Evolutionary conservation across 2,888 invertebrate species (phyloP), one percentile per base, ranked within the genome.

Genomic region (Apotomis capreana): DNA sequence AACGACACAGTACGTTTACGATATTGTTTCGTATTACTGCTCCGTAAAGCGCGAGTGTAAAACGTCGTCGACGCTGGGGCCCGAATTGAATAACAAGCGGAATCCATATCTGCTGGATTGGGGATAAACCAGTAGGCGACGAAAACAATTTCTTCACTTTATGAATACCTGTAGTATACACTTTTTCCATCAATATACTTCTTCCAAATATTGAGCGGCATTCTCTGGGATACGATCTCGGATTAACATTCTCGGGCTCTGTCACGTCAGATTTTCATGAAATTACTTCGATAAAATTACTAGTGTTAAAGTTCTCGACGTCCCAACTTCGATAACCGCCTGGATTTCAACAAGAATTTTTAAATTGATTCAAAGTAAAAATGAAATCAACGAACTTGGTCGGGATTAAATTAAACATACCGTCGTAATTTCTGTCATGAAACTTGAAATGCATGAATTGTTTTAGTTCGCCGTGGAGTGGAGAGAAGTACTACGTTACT

Each of bases 351-450:
- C 81, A 85, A 87, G 90, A 91, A 91, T 91, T 91, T 89, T 91
- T 89, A 89, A 91, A 91, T 91, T 90, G 90, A 91, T 91, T 91
- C 87, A 89, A 88, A 88, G 88, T 88, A 90, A 91, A 90, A 91
- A 91, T 91, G 88, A 89, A 91, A 90, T 92, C 90, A 89, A 86
- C 86, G 85, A 89, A 90, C 87, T 91, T 88, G 83, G 83, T 79
- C 84, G 82, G 87, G 85, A 90, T 91, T 89, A 88, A 90, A 91
- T 91, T 90, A 90, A 86, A 87, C 83, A 71, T 71, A 71, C 83
- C 86, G 84, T 83, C 84, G 88, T 90, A 89, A 89, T 89, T 90
- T 89, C 87, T 89, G 89, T 88, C 85, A 84, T 84, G 86, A 84
- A 89, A 89, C 83, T 89, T 87, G 81, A 81, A 86, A 86, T 87